phyloP scores from a whole-genome alignment of 2,888 invertebrate species.

The Bursaphelenchus okinawaensis region DNA sequence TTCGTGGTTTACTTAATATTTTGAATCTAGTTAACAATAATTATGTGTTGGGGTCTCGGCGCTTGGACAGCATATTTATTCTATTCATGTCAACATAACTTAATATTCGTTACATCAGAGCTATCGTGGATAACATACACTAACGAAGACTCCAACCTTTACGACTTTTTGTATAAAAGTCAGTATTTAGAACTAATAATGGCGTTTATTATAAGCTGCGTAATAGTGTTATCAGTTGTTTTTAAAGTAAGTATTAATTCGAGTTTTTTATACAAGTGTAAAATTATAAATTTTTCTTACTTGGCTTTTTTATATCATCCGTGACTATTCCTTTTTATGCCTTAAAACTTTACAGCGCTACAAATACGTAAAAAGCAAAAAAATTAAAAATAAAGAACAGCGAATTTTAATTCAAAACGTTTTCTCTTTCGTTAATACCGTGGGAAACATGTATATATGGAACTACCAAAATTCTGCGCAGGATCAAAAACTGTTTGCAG shows the following conservation, averaged over 20 bases:
- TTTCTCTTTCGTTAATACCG: background rate
- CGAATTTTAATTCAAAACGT: background rate
- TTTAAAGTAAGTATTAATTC: background rate
- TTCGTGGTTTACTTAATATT: too few species aligned
- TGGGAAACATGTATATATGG: background rate
- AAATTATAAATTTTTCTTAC: too few species aligned
- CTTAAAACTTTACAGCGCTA: background rate
- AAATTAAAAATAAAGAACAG: background rate
- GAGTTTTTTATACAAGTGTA: too few species aligned
- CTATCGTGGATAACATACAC: background rate
- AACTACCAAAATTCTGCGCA: background rate
- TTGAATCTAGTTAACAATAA: too few species aligned
- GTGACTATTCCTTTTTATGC: too few species aligned
- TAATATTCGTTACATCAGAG: background rate
- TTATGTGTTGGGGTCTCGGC: background rate
- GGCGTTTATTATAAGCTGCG: background rate
- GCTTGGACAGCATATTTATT: background rate
- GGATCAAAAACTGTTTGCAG: background rate
- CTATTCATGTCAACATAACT: background rate
- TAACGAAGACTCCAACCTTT: background rate
- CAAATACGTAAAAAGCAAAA: background rate
- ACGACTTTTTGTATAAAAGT: background rate
- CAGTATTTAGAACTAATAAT: background rate
- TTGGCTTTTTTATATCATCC: too few species aligned
- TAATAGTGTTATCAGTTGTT: background rate